A percentile compares a stretch with the other conserved stretches of the same genome.
Evolutionary conservation across 1,140 invertebrate species (phyloP).

Genomic region (Pissodes strobi): DNA sequence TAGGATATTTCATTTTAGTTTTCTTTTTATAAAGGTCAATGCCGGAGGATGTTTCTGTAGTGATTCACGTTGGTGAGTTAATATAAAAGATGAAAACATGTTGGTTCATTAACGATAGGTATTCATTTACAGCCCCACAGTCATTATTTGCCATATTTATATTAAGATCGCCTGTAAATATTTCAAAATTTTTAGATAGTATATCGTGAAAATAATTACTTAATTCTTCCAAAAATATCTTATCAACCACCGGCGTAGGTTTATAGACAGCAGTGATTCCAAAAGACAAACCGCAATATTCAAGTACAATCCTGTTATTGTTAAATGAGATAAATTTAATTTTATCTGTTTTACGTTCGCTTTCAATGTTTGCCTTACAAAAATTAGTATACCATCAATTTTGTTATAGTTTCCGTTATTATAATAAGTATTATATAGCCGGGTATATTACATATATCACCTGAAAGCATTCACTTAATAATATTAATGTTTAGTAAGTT

Average conservation of each 20-base stretch:
- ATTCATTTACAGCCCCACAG: neutral
- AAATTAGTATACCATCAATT: neutral
- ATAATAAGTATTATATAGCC: too few relatives aligned
- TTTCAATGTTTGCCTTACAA: neutral
- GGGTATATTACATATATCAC: too few relatives aligned
- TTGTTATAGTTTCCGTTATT: neutral
- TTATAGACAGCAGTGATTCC: too few relatives aligned
- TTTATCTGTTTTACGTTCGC: neutral
- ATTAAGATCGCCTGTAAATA: neutral
- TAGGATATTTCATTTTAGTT: neutral
- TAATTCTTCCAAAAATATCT: too few relatives aligned
- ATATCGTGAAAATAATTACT: too few relatives aligned
- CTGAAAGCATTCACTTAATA: too few relatives aligned
- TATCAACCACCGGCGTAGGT: too few relatives aligned
- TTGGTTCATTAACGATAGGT: neutral
- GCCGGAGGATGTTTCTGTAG: neutral
- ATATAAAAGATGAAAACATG: neutral
- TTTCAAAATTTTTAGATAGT: constrained; percentile 1
- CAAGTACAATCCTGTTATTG: neutral
- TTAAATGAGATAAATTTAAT: neutral
- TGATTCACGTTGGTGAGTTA: neutral
- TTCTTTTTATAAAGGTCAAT: neutral
- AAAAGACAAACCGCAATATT: too few relatives aligned
- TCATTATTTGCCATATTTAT: neutral
- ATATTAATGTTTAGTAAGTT: too few relatives aligned